These are phyloP conservation scores for Tyto alba DNA, from an alignment of 2,113 vertebrate genomes.

Conservation along the genomic window DNA sequence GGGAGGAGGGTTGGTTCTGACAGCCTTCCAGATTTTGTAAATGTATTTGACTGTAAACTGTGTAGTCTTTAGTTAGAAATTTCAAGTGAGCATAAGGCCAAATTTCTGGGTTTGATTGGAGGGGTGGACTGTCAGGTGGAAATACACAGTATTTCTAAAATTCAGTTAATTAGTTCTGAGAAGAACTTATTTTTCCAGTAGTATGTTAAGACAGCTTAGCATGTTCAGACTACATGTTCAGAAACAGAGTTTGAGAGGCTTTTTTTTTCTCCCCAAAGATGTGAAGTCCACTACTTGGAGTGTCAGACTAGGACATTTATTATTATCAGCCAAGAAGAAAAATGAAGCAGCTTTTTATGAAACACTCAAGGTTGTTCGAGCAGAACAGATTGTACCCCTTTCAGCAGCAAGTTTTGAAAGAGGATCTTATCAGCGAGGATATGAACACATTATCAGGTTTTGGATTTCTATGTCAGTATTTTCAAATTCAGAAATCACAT, in stretches of 20 bases:
- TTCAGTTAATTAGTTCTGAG: not conserved
- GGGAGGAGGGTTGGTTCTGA: not conserved
- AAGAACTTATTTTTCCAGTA: not conserved
- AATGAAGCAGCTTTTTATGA: slow-evolving; percentile 81
- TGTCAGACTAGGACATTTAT: slow-evolving; percentile 86
- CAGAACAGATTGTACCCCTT: slow-evolving; percentile 96
- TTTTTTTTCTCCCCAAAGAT: slow-evolving; percentile 68
- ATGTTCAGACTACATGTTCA: not conserved
- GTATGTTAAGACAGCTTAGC: not conserved
- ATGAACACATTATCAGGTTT: slow-evolving; percentile 95
- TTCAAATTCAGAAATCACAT: not conserved
- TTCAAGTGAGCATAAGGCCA: fast-evolving
- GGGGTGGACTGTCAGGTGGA: not conserved
- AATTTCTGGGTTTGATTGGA: not conserved
- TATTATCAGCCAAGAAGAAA: slow-evolving; percentile 89
- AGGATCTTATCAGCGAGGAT: slow-evolving; percentile 97
- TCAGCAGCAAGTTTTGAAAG: slow-evolving; percentile 98
- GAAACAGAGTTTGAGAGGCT: not conserved
- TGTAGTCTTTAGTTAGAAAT: not conserved
- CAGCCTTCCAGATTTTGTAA: not conserved
- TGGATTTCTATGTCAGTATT: not conserved
- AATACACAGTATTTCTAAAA: not conserved
- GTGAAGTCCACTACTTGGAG: slow-evolving; percentile 89
- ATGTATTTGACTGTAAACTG: not conserved
- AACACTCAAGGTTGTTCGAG: slow-evolving; percentile 87